Evolutionary conservation across 2,113 vertebrate genomes (phyloP), one percentile per base, ranked within the genome.

Genomic region (Beaufortia kweichowensis): DNA sequence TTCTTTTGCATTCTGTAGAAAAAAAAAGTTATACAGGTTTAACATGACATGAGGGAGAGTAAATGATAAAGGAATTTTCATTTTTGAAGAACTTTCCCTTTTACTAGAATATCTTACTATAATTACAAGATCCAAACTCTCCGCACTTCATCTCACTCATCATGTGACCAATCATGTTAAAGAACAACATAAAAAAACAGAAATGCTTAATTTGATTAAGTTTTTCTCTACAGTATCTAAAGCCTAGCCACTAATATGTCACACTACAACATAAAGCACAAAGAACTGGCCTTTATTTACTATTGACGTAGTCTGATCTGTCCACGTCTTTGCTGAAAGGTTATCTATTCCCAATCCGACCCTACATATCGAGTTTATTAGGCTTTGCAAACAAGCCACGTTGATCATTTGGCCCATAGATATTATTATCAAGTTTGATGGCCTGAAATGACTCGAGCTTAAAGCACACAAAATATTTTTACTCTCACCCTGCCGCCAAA

Each of bases 371-470:
- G 2, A 61, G 19, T 74, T 74, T 74, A 74, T 74, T 61, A 61
- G 35, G n/a, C 56, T 46, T 15, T 21, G 57, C 57, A 74, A 74
- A 55, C 68, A 72, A 66, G 50, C 57, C 48, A 39, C 12, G 62
- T n/a, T 69, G 29, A 62, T 59, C 39, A 46, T 28, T 60, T 59
- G 21, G 53, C n/a, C 50, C 10, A 28, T 55, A 53, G 24, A 29
- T 68, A 79, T 73, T 73, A 73, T 73, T 55, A 77, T 61, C 60
- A 62, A 26, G 41, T 73, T 82, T 4, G 64, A 56, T 50, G 11
- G 12, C 26, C 71, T 21, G 33, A 68, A 72, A 78, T 69, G 64
- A 56, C 57, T 60, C 57, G 66, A 67, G 43, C 23, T 48, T 59
- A 23, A 21, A 71, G 31, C 15, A 74, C 29, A 65, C 59, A 39